These are phyloP conservation scores for Calameuta idolon DNA, from an alignment of 2,888 invertebrate genomes.

Conservation along the genomic window DNA sequence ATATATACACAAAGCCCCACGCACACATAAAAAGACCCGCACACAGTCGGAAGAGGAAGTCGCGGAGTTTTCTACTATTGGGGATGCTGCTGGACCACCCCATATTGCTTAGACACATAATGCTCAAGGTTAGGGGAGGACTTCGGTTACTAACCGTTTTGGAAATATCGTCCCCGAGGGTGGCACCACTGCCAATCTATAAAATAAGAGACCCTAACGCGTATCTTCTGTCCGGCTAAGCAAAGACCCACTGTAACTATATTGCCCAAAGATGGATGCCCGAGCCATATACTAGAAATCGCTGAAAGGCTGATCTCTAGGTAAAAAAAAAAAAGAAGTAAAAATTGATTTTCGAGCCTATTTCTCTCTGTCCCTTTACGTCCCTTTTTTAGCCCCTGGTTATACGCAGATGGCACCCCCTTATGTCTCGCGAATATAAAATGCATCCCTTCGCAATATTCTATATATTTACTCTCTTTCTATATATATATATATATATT, in stretches of 20 bases:
- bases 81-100: slow-evolving; percentile 17
- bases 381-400: background rate
- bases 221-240: background rate
- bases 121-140: slow-evolving; percentile 32
- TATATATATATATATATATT: no score
- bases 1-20: no score
- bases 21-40: no score
- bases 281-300: background rate
- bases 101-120: slow-evolving; percentile 18
- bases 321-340: background rate
- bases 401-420: background rate
- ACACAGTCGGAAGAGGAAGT: background rate
- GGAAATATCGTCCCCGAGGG: slow-evolving; percentile 34
- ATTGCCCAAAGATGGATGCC: background rate
- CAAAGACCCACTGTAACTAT: background rate
- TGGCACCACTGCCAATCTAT: background rate
- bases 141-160: slow-evolving; percentile 38
- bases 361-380: background rate
- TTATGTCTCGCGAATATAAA: background rate
- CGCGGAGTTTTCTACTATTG: background rate
- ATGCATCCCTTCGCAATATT: background rate
- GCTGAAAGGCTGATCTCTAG: background rate
- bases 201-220: background rate
- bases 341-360: background rate
- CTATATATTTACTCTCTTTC: background rate